Evolutionary conservation across 2,113 vertebrate genomes (phyloP).

Genomic region (Gobiocypris rarus): DNA sequence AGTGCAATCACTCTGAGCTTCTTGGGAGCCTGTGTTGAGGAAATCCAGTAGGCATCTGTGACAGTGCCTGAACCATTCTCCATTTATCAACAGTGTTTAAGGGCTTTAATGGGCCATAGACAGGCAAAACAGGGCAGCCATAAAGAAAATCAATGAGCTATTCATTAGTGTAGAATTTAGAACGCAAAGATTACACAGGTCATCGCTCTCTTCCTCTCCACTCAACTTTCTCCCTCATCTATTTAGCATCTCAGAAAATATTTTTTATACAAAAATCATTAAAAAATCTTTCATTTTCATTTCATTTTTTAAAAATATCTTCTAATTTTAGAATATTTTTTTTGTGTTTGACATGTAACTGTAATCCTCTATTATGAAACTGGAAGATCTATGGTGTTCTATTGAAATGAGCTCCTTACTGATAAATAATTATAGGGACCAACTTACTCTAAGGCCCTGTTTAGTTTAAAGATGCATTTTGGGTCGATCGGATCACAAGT

Average conservation of each 20-base stretch:
- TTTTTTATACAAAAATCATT: neutral
- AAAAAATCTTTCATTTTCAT: neutral
- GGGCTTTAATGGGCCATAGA: slow-evolving; percentile 76
- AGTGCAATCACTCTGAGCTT: neutral
- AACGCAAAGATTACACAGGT: slow-evolving; percentile 33
- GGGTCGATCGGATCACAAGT: too few relatives aligned
- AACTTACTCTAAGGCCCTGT: too few relatives aligned
- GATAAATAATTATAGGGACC: neutral
- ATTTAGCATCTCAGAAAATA: slow-evolving; percentile 15
- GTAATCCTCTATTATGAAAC: neutral
- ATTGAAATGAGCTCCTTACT: neutral
- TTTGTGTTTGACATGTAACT: neutral
- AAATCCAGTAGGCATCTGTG: slow-evolving; percentile 39
- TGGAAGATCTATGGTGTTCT: neutral
- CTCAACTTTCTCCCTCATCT: slow-evolving; percentile 28
- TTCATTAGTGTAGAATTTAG: slow-evolving; percentile 80
- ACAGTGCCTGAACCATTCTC: slow-evolving; percentile 58
- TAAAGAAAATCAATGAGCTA: slow-evolving; percentile 82
- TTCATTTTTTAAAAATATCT: too few relatives aligned
- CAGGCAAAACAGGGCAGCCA: slow-evolving; percentile 70
- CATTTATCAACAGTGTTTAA: slow-evolving; percentile 64
- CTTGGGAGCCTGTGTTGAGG: neutral
- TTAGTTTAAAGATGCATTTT: too few relatives aligned
- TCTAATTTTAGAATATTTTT: too few relatives aligned
- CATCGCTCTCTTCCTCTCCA: slow-evolving; percentile 50